phyloP scores from a whole-genome alignment of 1,140 invertebrate species.

The Araneus ventricosus region DNA sequence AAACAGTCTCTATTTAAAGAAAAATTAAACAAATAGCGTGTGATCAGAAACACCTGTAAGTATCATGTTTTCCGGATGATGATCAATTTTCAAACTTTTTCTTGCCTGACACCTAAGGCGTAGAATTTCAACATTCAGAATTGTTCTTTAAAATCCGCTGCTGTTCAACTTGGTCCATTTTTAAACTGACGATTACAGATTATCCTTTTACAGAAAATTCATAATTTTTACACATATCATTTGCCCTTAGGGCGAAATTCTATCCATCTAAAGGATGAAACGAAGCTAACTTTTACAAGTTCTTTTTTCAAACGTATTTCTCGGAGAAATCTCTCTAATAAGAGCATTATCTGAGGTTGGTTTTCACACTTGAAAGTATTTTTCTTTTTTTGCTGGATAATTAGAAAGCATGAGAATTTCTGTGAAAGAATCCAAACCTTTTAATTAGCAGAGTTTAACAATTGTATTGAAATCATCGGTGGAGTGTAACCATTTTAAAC shows the following conservation, averaged over 20 bases:
- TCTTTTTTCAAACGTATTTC: not conserved
- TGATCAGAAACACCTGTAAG: not conserved
- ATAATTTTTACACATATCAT: not conserved
- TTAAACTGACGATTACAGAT: not conserved
- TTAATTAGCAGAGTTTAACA: constrained; percentile 14
- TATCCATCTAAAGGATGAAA: constrained; percentile 11
- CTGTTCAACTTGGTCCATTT: not conserved
- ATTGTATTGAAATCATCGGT: constrained; percentile 6
- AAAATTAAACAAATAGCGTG: not conserved
- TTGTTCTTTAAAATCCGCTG: not conserved
- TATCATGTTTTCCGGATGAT: not conserved
- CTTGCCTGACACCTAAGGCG: not conserved
- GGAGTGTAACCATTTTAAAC: not conserved
- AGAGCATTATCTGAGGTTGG: not conserved
- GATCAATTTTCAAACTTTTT: constrained; percentile 1
- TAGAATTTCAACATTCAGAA: not conserved
- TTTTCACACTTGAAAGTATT: constrained; percentile 24
- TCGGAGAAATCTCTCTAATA: constrained; percentile 1
- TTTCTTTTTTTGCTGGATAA: not conserved
- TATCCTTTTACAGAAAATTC: not conserved
- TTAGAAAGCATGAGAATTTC: not conserved
- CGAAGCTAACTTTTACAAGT: not conserved
- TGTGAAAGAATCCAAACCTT: not conserved
- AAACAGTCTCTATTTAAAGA: no score
- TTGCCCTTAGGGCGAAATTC: not conserved